phyloP scores from a whole-genome alignment of 1,140 invertebrate genomes.

The Bombus pyrosoma region DNA sequence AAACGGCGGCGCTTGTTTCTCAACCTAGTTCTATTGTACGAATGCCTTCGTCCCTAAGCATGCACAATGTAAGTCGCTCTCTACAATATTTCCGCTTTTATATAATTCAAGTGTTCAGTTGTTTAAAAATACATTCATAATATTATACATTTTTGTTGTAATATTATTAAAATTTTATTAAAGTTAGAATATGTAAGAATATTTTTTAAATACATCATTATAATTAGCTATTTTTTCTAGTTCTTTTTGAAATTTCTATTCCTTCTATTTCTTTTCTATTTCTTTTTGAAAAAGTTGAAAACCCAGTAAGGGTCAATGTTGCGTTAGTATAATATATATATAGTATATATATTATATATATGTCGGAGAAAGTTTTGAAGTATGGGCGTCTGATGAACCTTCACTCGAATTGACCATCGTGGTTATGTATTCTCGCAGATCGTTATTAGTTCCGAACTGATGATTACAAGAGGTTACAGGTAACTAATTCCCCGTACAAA shows the following conservation, averaged over 20 bases:
- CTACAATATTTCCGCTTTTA: neutral
- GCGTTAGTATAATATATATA: neutral
- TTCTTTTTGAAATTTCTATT: neutral
- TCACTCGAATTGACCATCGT: no score
- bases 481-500: no score
- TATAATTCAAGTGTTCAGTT: neutral
- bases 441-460: no score
- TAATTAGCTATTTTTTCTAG: neutral
- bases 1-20: conserved; percentile 74
- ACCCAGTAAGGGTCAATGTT: neutral
- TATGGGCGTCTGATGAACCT: no score
- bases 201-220: neutral
- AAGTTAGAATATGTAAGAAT: neutral
- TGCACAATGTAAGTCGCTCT: conserved; percentile 77
- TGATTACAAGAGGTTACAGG: no score
- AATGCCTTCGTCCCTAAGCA: conserved; percentile 73
- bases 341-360: no score
- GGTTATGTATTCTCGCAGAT: no score
- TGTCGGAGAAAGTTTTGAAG: no score
- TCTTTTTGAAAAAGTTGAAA: neutral
- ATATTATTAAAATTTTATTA: neutral
- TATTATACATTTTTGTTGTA: neutral
- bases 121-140: neutral
- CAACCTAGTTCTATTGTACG: conserved; percentile 77
- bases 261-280: no score